Evolutionary conservation across 1,140 invertebrate genomes (phyloP), one percentile per base, ranked within the genome.

Genomic region (Acromyrmex heyeri): DNA sequence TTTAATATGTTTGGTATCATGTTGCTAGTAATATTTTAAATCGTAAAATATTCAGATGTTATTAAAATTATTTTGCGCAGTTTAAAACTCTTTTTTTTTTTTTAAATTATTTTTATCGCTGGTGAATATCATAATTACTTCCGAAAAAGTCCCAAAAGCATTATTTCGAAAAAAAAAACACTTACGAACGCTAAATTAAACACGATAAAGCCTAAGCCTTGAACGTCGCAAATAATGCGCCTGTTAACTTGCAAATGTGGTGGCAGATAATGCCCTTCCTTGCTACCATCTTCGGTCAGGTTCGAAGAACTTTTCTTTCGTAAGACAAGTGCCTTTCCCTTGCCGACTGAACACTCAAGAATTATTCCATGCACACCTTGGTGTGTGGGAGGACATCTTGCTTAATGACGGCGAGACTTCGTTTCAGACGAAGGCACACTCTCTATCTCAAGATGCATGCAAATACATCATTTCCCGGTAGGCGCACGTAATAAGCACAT

Each of bases 251-350:
- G 85, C 73, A 67, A 89, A 50, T 67, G 50, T 53, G 21, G 30
- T 38, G 18, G 62, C 27, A 57, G 64, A 75, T 90, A 90, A 61
- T 55, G 73, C 73, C 67, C 83, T 88, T 86, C 67, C 62, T 88
- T 77, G 16, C 78, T 90, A 81, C 78, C 88, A 88, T 88, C 86
- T 91, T 91, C 89, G 86, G 82, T 88, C 48, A 90, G 83, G 44
- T 86, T 81, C 91, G 78, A 77, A 88, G 79, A 86, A 61, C 38
- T 77, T 92, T 90, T 86, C 89, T 92, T 91, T 91, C 87, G 88
- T 77, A 91, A 65, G 64, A 92, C 85, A 34, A 69, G 69, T 92
- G 88, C 87, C 86, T 91, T 90, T 89, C 81, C 81, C 62, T 90
- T 50, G 50, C 82, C 85, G 88, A 18, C 16, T 65, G 24, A 18